Conservation (phyloP, 2,797 vertebrate species). For the Lophura swinhoii region DNA sequence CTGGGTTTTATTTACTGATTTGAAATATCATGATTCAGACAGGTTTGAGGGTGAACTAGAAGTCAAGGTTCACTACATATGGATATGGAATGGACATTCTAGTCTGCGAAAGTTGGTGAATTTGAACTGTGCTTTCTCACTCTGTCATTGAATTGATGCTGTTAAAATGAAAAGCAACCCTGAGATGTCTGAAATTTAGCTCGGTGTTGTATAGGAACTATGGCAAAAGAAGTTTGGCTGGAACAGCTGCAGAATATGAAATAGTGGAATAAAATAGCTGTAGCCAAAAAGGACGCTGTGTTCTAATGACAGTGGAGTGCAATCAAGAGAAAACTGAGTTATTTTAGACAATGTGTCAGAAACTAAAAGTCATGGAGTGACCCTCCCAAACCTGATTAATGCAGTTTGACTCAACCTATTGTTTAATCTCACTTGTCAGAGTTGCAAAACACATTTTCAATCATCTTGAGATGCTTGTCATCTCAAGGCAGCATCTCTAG, state of each 20-base stretch:
- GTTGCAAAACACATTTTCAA: neutral
- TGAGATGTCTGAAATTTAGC: neutral
- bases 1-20: neutral
- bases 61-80: neutral
- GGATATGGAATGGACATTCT: neutral
- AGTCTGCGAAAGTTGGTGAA: neutral
- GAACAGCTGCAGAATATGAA: neutral
- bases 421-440: neutral
- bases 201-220: neutral
- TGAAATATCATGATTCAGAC: neutral
- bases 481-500: neutral
- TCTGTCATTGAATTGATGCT: neutral
- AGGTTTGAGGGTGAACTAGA: neutral
- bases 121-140: neutral
- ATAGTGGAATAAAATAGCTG: neutral
- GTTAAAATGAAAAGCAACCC: conserved; percentile 4
- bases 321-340: neutral
- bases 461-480: neutral
- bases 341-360: neutral
- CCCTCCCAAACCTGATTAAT: neutral
- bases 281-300: fast-evolving
- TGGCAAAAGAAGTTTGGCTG: neutral
- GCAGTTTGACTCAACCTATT: neutral
- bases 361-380: neutral
- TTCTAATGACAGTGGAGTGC: neutral